Evolutionary conservation across 2,888 invertebrate genomes (phyloP).

Genomic region (Melanchra persicariae): DNA sequence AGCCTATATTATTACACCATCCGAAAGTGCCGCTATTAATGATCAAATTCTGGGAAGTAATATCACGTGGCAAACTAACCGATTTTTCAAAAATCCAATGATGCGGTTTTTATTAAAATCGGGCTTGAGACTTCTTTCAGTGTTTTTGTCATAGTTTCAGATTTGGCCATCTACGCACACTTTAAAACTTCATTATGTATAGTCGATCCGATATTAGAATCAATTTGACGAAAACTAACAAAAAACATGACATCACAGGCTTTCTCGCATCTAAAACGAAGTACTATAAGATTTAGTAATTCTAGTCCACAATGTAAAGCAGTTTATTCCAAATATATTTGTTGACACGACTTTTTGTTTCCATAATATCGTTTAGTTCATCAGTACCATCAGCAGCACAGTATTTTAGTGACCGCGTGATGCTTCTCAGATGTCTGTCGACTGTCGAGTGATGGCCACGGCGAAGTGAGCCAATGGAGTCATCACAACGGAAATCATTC

Average conservation of each 20-base stretch:
- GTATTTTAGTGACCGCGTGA: slow-evolving; percentile 74
- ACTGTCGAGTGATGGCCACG: slow-evolving; percentile 64
- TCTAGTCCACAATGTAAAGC: slow-evolving; percentile 68
- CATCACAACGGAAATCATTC: not conserved
- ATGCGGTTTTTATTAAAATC: too few species aligned
- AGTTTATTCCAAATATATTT: slow-evolving; percentile 77
- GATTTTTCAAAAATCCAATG: too few species aligned
- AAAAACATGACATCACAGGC: slow-evolving; percentile 53
- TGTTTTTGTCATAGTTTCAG: too few species aligned
- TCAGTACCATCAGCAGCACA: slow-evolving; percentile 82
- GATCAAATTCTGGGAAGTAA: too few species aligned
- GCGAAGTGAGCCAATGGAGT: slow-evolving; percentile 40
- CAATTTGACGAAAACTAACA: slow-evolving; percentile 24
- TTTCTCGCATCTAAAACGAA: slow-evolving; percentile 67
- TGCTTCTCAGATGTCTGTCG: slow-evolving; percentile 78
- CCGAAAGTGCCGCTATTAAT: too few species aligned
- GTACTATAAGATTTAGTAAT: slow-evolving; percentile 55
- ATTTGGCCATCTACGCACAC: too few species aligned
- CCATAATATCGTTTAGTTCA: slow-evolving; percentile 75
- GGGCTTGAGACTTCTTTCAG: too few species aligned
- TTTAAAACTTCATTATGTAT: too few species aligned
- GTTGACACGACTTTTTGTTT: slow-evolving; percentile 75
- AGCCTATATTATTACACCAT: too few species aligned
- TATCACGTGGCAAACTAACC: too few species aligned
- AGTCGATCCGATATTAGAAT: slow-evolving; percentile 16